phyloP scores from a whole-genome alignment of 1,140 invertebrate species.

The Drosophila sproati region DNA sequence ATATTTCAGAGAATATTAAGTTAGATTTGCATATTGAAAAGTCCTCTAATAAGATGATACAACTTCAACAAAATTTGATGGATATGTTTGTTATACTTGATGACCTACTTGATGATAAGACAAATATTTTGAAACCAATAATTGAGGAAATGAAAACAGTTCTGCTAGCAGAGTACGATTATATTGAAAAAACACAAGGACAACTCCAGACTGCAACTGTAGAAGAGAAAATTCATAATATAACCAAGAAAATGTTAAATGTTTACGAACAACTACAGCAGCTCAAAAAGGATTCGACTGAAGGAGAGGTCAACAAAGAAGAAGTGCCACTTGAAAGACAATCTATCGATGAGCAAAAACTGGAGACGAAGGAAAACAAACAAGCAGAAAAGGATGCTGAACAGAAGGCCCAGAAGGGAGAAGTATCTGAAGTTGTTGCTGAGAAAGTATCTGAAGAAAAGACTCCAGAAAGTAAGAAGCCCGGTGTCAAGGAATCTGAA shows the following conservation, averaged over 20 bases:
- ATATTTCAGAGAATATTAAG: constrained; percentile 51
- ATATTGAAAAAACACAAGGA: constrained; percentile 55
- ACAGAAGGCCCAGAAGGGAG: too few relatives aligned
- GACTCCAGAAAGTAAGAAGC: too few relatives aligned
- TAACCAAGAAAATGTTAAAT: constrained; percentile 46
- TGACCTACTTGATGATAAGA: constrained; percentile 57
- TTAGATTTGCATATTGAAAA: constrained; percentile 39
- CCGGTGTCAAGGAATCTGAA: too few relatives aligned
- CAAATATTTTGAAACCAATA: constrained; percentile 15
- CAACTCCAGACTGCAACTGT: constrained; percentile 31
- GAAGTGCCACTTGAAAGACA: constrained; percentile 11
- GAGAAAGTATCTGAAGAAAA: too few relatives aligned
- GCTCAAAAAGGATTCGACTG: constrained; percentile 15
- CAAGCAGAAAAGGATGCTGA: constrained; percentile 31
- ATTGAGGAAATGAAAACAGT: constrained; percentile 45
- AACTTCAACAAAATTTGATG: constrained; percentile 67
- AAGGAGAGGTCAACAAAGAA: neutral
- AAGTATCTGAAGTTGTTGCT: too few relatives aligned
- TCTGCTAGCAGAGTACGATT: constrained; percentile 54
- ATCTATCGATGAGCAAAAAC: constrained; percentile 14
- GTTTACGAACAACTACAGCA: constrained; percentile 47
- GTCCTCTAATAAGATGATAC: constrained; percentile 53
- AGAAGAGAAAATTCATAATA: constrained; percentile 36
- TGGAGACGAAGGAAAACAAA: constrained; percentile 1
- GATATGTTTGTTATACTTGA: constrained; percentile 65